Percentiles rank a stretch among this genome's conserved stretches.
Evolutionary conservation across 2,797 vertebrate genomes (phyloP).

Genomic region (Avahi laniger): DNA sequence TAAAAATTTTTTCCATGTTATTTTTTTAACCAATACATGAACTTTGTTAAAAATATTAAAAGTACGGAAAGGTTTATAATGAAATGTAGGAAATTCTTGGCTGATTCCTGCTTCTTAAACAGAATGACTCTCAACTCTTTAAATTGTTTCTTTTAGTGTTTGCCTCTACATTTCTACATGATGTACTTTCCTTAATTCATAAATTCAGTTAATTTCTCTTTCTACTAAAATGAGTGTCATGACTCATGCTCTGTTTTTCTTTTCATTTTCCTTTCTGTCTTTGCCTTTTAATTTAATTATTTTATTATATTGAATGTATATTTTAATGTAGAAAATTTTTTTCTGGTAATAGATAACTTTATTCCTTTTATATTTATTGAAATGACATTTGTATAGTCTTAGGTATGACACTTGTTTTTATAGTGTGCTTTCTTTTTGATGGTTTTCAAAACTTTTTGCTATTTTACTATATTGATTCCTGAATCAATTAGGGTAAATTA

Average conservation of each 20-base stretch:
- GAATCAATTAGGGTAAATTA: not conserved
- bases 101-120: not conserved
- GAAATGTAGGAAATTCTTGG: not conserved
- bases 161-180: not conserved
- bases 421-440: not conserved
- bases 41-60: not conserved
- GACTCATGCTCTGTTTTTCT: not conserved
- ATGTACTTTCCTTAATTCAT: not conserved
- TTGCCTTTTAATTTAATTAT: not conserved
- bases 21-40: not conserved
- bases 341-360: not conserved
- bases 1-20: not conserved
- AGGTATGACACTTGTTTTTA: not conserved
- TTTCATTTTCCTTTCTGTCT: not conserved
- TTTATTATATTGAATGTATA: not conserved
- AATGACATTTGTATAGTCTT: not conserved
- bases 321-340: not conserved
- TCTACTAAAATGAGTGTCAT: not conserved
- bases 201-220: not conserved
- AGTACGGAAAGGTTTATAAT: not conserved
- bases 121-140: not conserved
- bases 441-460: not conserved
- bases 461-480: not conserved
- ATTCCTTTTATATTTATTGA: not conserved
- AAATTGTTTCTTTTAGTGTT: not conserved